Base-by-base conservation (phyloP, 2,888 invertebrate species). In the Mamestra brassicae region DNA sequence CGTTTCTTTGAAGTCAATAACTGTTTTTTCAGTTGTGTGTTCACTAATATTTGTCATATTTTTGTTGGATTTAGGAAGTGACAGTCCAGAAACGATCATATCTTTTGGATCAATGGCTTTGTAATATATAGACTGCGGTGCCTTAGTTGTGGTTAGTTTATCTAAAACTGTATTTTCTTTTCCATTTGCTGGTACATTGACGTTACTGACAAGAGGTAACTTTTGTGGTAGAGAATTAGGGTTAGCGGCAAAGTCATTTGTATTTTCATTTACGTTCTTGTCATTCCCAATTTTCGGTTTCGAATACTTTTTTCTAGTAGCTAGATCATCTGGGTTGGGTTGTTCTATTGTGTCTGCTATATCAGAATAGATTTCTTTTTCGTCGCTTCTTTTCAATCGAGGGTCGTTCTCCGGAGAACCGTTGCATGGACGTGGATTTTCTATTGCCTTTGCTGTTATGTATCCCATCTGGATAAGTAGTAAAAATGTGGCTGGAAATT, bases 21-120 rank as follows among this genome's bases (percentile, higher is more conserved):
- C 15, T n/a, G 2, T 2, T 1, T 10, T n/a, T n/a, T n/a, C 58
- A 45, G 10, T 10, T 38, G 62, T 55, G n/a, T n/a, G n/a, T n/a
- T n/a, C n/a, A 17, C 3, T 58, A 13, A 17, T 0, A 42, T 50
- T 38, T 1, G 50, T 45, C 1, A 10, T 34, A 65, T 36, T 80
- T 45, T 69, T 60, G 4, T 2, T 42, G 4, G 2, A 1, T 10
- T 36, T 54, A 17, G 69, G 63, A 0, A 26, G n/a, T 15, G 65
- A 65, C 0, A 63, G 34, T n/a, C 71, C 55, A 50, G 68, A 75
- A 38, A 67, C 55, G 0, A 82, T 47, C 5, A 82, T 58, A 34
- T 70, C 64, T 64, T 75, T 82, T 2, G 81, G 81, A 60, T 82
- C 85, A 36, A 82, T 69, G 10, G 65, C 15, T 63, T 72, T 36